Base-by-base conservation (phyloP, 2,797 vertebrate species). In the Cossypha caffra region DNA sequence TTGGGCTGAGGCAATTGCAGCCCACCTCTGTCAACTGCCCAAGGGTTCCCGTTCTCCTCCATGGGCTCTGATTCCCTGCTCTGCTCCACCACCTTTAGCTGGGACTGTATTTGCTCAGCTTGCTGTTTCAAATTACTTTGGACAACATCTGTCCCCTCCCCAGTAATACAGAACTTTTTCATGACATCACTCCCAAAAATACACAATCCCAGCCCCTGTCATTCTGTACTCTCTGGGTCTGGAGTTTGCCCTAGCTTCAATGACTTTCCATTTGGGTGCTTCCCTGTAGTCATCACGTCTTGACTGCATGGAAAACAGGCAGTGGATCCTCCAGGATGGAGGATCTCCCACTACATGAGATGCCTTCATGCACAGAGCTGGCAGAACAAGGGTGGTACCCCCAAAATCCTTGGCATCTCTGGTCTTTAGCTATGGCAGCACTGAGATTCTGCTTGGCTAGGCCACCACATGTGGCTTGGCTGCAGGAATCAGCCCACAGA, bases 101-200 rank as follows among this genome's bases (percentile, higher is more conserved):
- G 16, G 38, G 50, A 55, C n/a, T 77, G 16, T 14, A 57, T 59
- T 88, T 80, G 42, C 29, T 83, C 61, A 88, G 37, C 38, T 71
- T 9, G 16, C 79, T 88, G 72, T 86, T 96, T 90, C 69, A 50
- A 86, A 67, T 92, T 94, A 93, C 48, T 68, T 28, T 86, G 68
- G 29, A 66, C 61, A 77, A 71, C 52, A 86, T 91, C 61, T 88
- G 63, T 76, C 72, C 52, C 17, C 12, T 67, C 57, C 72, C 45
- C 76, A 71, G 42, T 26, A 18, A 88, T n/a, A 68, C 38, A 64
- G 40, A 93, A 59, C 28, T 57, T 86, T 52, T 74, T 96, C 52
- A 28, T 94, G 9, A 92, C 69, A 68, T 92, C 83, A 83, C 35
- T 88, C 54, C 52, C 88, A n/a, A 83, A 94, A 91, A 93, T 61